phyloP scores from a whole-genome alignment of 2,797 vertebrate genomes.

The Rhodeus uyekii region DNA sequence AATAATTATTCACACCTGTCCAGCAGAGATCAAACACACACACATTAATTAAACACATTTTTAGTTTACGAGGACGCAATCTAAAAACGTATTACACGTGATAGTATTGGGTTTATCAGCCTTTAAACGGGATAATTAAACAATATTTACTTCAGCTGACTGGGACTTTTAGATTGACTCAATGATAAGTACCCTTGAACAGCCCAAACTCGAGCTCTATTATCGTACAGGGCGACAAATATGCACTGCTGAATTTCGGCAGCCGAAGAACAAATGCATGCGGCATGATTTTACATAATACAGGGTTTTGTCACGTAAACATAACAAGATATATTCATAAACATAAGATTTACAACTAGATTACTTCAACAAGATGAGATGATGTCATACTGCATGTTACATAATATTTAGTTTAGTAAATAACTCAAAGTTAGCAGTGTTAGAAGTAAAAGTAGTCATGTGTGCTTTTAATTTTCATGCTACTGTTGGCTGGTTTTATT shows the following conservation, averaged over 20 bases:
- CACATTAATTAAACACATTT: slow-evolving; percentile 40
- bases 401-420: not conserved
- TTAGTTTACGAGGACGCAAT: slow-evolving; percentile 6
- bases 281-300: not conserved
- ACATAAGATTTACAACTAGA: not conserved
- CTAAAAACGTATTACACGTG: not conserved
- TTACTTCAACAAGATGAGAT: not conserved
- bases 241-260: not conserved
- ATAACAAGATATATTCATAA: not conserved
- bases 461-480: not conserved
- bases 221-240: not conserved
- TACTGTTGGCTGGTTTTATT: no score
- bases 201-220: not conserved
- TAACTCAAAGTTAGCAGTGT: not conserved
- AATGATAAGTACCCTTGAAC: not conserved
- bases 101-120: not conserved
- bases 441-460: not conserved
- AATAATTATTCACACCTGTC: slow-evolving; percentile 51
- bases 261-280: not conserved
- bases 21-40: slow-evolving; percentile 32
- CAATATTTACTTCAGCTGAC: not conserved
- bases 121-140: slow-evolving; percentile 10
- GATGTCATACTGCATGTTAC: not conserved
- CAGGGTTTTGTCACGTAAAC: not conserved
- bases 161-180: slow-evolving; percentile 1